A percentile compares a stretch with the other conserved stretches of the same genome.
phyloP scores from a whole-genome alignment of 2,113 vertebrate genomes.

The Cebus imitator region DNA sequence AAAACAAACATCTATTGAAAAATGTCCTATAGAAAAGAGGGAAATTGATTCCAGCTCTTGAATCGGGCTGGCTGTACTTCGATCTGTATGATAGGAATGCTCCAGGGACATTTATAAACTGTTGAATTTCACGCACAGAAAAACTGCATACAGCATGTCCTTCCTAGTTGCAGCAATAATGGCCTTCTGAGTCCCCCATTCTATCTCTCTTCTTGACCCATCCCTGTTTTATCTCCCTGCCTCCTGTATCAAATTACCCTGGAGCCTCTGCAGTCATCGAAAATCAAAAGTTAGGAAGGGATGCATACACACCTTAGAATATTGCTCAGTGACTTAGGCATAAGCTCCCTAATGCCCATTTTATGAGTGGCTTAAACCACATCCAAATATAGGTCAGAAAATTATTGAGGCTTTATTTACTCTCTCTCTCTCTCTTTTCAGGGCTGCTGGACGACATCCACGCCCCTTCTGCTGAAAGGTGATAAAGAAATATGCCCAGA shows the following conservation, averaged over 20 bases:
- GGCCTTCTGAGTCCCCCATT: rapidly evolving
- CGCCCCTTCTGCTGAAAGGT: neutral
- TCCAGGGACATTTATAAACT: rapidly evolving
- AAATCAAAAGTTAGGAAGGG: neutral
- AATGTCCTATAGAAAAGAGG: neutral
- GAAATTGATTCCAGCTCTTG: neutral
- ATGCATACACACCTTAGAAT: neutral
- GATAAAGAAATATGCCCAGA: rapidly evolving
- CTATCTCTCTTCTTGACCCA: neutral
- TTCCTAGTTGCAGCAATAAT: rapidly evolving
- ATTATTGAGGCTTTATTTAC: neutral
- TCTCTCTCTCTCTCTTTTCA: neutral
- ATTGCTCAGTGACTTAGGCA: neutral
- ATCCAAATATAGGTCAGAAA: neutral
- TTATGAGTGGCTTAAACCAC: slow-evolving; percentile 31
- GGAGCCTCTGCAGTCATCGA: neutral
- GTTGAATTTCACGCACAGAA: neutral
- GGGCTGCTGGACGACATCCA: neutral
- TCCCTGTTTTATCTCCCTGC: neutral
- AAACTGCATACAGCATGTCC: rapidly evolving
- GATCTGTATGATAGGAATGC: rapidly evolving
- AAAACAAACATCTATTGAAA: neutral
- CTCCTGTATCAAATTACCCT: neutral
- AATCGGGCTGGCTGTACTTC: neutral
- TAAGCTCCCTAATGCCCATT: slow-evolving; percentile 1